A percentile compares a stretch with the other conserved stretches of the same genome.
Conservation (phyloP, 2,888 invertebrate species). For the Operophtera brumata region DNA sequence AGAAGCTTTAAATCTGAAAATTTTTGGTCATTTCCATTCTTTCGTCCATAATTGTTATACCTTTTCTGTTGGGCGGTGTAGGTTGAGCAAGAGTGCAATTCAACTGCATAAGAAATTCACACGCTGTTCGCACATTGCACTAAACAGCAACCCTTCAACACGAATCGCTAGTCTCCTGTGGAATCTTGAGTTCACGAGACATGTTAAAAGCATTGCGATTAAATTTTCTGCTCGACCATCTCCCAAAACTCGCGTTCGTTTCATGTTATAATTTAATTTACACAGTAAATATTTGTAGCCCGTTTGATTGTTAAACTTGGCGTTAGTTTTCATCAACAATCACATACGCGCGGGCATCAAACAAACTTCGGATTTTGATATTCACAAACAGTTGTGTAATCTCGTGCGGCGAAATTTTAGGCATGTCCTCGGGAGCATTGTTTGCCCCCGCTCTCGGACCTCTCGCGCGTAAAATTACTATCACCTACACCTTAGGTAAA, state of each 20-base stretch:
- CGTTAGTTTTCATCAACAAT: slow-evolving; percentile 52
- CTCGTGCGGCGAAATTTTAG: slow-evolving; percentile 54
- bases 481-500: slow-evolving; percentile 79
- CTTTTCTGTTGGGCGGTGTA: neutral
- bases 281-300: slow-evolving; percentile 41
- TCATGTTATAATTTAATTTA: slow-evolving; percentile 38
- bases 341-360: slow-evolving; percentile 50
- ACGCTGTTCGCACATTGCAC: slow-evolving; percentile 4
- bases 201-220: slow-evolving; percentile 9
- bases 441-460: slow-evolving; percentile 66
- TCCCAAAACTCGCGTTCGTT: slow-evolving; percentile 34
- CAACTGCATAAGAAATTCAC: neutral
- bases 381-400: slow-evolving; percentile 57
- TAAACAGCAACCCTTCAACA: slow-evolving; percentile 15
- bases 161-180: slow-evolving; percentile 9
- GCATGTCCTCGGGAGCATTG: slow-evolving; percentile 57
- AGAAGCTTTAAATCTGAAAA: slow-evolving; percentile 22
- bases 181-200: slow-evolving; percentile 17
- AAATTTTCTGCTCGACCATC: slow-evolving; percentile 29
- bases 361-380: slow-evolving; percentile 58
- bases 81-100: neutral
- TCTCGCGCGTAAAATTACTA: slow-evolving; percentile 79
- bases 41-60: slow-evolving; percentile 20
- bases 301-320: slow-evolving; percentile 44
- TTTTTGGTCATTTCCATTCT: slow-evolving; percentile 16